phyloP scores from a whole-genome alignment of 1,140 invertebrate species.

The Rhyacophila brunnea region DNA sequence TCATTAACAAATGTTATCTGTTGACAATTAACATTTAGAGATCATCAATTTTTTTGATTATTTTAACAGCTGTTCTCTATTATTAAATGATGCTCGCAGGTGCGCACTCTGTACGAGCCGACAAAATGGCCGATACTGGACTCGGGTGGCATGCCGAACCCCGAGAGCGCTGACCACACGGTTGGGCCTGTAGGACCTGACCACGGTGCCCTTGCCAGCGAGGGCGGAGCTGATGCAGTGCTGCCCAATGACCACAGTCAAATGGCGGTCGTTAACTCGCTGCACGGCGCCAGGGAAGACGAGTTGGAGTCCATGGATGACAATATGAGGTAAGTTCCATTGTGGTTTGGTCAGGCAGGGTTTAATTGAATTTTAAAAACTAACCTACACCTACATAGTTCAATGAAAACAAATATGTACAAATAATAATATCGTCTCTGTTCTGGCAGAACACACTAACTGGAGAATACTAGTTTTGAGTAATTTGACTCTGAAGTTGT shows the following conservation, averaged over 20 bases:
- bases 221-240: slow-evolving; percentile 54
- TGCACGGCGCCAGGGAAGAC: background rate
- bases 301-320: background rate
- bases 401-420: no score
- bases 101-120: slow-evolving; percentile 78
- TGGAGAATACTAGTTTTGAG: no score
- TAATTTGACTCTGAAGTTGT: no score
- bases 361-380: no score
- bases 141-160: slow-evolving; percentile 37
- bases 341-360: no score
- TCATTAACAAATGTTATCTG: no score
- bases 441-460: no score
- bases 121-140: slow-evolving; percentile 83
- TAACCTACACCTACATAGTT: no score
- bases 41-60: no score
- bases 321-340: background rate
- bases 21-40: no score
- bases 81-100: slow-evolving; percentile 55
- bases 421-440: no score
- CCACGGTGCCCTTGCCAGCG: slow-evolving; percentile 47
- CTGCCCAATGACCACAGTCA: background rate
- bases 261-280: background rate
- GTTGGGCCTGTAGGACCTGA: slow-evolving; percentile 8
- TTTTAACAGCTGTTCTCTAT: background rate
- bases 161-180: no score